phyloP scores from a whole-genome alignment of 53 echinoderm and acorn worm genomes.

The Stichopus horrens region DNA sequence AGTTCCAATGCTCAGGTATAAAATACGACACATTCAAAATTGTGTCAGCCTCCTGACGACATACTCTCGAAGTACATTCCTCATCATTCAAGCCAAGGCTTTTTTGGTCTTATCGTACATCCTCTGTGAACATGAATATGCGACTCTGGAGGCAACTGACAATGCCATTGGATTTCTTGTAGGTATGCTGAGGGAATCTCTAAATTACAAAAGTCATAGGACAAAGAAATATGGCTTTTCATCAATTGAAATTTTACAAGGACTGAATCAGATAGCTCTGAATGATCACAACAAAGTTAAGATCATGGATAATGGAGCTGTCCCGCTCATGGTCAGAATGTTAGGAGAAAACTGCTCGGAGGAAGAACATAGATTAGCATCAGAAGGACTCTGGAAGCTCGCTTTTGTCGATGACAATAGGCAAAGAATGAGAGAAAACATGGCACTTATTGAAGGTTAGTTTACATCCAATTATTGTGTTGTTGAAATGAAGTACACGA shows the following conservation, averaged over 20 bases:
- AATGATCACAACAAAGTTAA: conserved; percentile 87
- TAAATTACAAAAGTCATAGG: conserved; percentile 65
- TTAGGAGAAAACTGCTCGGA: conserved; percentile 61
- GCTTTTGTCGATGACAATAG: conserved; percentile 79
- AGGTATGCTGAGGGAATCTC: conserved; percentile 57
- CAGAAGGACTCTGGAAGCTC: conserved; percentile 75
- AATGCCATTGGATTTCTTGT: conserved; percentile 62
- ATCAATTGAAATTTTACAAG: conserved; percentile 72
- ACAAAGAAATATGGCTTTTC: conserved; percentile 81
- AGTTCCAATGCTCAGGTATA: conserved; percentile 47
- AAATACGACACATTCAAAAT: conserved; percentile 21
- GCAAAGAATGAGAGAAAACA: conserved; percentile 65
- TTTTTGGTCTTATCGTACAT: conserved; percentile 75
- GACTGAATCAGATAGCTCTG: conserved; percentile 79
- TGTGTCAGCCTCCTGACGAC: conserved; percentile 61
- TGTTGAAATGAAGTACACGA: too few relatives aligned
- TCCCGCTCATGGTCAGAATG: conserved; percentile 66
- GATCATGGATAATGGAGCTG: conserved; percentile 73
- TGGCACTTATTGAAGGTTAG: conserved; percentile 70
- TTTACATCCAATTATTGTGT: not conserved
- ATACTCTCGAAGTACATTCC: conserved; percentile 54
- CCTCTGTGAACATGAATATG: conserved; percentile 75
- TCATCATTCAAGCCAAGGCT: conserved; percentile 71
- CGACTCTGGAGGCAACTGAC: conserved; percentile 57
- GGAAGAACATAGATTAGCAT: conserved; percentile 65